Evolutionary conservation across 2,113 vertebrate genomes (phyloP).

Genomic region (Ictalurus punctatus): DNA sequence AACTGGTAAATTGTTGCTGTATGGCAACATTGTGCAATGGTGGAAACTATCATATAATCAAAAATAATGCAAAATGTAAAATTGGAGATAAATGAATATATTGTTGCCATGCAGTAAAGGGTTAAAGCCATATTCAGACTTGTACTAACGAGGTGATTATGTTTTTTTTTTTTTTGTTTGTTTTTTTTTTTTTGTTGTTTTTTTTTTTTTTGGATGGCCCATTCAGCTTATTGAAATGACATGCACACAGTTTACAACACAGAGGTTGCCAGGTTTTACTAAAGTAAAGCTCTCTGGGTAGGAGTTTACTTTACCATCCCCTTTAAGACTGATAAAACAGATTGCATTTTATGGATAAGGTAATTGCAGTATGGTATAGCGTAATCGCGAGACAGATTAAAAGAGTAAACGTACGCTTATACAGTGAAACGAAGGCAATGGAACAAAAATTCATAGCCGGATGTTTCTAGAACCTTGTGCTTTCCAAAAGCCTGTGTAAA

Average conservation of each 20-base stretch:
- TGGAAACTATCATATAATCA: no score
- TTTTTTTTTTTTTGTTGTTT: no score
- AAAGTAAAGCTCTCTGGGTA: neutral
- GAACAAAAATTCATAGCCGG: no score
- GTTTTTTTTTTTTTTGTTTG: neutral
- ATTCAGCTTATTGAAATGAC: neutral
- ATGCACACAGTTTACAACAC: neutral
- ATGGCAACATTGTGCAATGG: no score
- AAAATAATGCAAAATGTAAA: no score
- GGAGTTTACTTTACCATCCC: neutral
- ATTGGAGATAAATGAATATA: no score
- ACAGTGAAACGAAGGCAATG: neutral
- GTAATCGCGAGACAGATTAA: neutral
- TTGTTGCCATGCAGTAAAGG: no score
- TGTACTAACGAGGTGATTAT: neutral
- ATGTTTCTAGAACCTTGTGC: no score
- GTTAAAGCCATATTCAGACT: neutral
- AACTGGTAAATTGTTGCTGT: no score
- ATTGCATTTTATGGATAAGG: neutral
- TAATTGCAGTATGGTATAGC: neutral
- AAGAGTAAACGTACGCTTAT: neutral
- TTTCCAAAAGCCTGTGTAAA: neutral
- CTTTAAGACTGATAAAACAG: slow-evolving; percentile 2
- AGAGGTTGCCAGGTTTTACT: neutral
- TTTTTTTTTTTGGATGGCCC: neutral